Percentiles rank a stretch among this genome's conserved stretches.
Evolutionary conservation across 2,113 vertebrate genomes (phyloP).

Genomic region (Corythornis madagascariensis): DNA sequence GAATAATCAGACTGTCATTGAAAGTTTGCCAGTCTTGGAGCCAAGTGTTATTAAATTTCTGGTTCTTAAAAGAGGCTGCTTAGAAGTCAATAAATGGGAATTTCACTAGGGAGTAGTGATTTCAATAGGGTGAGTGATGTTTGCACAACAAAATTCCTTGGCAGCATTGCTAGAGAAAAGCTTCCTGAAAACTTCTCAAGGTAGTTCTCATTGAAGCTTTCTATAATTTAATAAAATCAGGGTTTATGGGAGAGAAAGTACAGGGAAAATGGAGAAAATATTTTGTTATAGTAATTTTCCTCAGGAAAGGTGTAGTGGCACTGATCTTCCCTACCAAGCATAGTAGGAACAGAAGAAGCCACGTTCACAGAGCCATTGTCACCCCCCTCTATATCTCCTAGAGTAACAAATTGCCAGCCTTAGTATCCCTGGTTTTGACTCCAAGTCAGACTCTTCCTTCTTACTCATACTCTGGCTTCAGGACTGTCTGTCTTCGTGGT

Average conservation of each 20-base stretch:
- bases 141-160: conserved; percentile 50
- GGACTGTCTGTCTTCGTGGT: not conserved
- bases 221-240: not conserved
- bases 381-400: not conserved
- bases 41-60: conserved; percentile 15
- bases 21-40: conserved; percentile 26
- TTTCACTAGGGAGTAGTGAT: not conserved
- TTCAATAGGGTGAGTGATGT: conserved; percentile 18
- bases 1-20: conserved; percentile 32
- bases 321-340: not conserved
- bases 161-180: not conserved
- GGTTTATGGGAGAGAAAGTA: not conserved
- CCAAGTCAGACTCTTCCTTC: not conserved
- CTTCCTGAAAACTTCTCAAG: conserved; percentile 43
- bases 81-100: conserved; percentile 28
- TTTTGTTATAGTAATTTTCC: not conserved
- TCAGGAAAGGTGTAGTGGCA: not conserved
- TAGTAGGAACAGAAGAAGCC: not conserved
- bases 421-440: not conserved
- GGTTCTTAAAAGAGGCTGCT: conserved; percentile 14
- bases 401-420: not conserved
- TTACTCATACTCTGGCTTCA: not conserved
- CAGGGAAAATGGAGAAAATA: not conserved
- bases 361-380: not conserved
- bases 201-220: conserved; percentile 3